phyloP scores from a whole-genome alignment of 2,797 vertebrate genomes.

The Pseudopleuronectes americanus region DNA sequence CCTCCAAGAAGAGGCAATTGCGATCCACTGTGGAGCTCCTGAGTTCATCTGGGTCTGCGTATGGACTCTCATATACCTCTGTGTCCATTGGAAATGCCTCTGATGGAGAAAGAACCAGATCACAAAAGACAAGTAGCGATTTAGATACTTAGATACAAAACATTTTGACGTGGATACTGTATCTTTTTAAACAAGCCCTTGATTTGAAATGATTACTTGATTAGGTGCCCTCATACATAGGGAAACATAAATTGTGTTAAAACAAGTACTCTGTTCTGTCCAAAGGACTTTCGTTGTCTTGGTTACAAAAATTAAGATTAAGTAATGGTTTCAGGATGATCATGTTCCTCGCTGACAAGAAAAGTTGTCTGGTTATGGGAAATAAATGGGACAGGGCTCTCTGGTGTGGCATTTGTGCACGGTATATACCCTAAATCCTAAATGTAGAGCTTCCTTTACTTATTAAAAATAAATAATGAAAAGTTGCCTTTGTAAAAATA shows the following conservation, averaged over 20 bases:
- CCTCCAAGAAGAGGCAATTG: constrained; percentile 87
- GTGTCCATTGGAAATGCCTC: constrained; percentile 96
- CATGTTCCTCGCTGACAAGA: too few species aligned
- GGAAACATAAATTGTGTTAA: background rate
- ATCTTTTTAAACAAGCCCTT: too few species aligned
- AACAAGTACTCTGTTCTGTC: background rate
- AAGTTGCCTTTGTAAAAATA: too few species aligned
- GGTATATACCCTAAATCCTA: too few species aligned
- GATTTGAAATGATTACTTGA: too few species aligned
- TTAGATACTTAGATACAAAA: background rate
- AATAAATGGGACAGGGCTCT: too few species aligned
- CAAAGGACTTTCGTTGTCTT: background rate
- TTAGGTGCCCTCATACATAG: too few species aligned
- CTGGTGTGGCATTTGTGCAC: too few species aligned
- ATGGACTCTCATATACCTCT: constrained; percentile 93
- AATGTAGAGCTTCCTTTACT: too few species aligned
- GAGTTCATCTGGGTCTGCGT: constrained; percentile 96
- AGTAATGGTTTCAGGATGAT: background rate
- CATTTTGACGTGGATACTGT: too few species aligned
- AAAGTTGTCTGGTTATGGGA: too few species aligned
- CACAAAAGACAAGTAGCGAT: background rate
- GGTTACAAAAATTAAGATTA: background rate
- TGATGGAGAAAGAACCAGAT: constrained; percentile 19
- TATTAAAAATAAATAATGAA: too few species aligned
- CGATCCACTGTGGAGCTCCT: constrained; percentile 89